These are phyloP conservation scores for Rousettus madagascariensis DNA, from an alignment of 2,797 vertebrate species.

Conservation along the genomic window DNA sequence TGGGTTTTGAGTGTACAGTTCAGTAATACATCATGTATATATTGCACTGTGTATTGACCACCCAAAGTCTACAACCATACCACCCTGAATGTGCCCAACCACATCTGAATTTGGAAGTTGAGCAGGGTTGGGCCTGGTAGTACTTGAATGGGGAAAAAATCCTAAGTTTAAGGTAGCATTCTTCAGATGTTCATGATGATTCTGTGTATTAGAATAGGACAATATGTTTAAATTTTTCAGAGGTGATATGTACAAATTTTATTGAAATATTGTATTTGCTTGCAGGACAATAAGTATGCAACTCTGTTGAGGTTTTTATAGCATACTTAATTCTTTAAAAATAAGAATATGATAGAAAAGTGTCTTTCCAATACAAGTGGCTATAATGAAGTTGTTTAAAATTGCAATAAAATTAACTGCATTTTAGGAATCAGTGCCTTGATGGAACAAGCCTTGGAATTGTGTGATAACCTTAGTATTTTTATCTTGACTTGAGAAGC, in stretches of 20 bases:
- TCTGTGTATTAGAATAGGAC: not conserved
- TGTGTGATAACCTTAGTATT: not conserved
- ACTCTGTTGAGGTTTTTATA: not conserved
- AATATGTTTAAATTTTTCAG: not conserved
- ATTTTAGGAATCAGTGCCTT: not conserved
- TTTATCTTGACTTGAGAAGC: conserved; percentile 10
- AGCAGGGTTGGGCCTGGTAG: no score
- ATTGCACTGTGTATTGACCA: no score
- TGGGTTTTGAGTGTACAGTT: no score
- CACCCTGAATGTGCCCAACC: no score
- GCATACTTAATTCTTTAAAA: not conserved
- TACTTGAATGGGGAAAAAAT: not conserved
- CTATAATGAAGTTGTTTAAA: not conserved
- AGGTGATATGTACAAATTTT: not conserved
- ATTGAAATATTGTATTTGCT: not conserved
- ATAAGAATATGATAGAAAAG: not conserved
- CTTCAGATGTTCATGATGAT: not conserved
- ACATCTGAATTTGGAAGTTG: no score
- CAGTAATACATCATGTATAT: no score
- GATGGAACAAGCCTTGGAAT: not conserved
- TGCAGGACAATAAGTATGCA: not conserved
- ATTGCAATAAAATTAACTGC: not conserved
- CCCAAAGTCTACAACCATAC: no score
- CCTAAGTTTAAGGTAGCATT: not conserved
- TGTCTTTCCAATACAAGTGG: not conserved